Evolutionary conservation across 2,797 vertebrate genomes (phyloP), one percentile per base, ranked within the genome.

Genomic region (Brachymystax lenok): DNA sequence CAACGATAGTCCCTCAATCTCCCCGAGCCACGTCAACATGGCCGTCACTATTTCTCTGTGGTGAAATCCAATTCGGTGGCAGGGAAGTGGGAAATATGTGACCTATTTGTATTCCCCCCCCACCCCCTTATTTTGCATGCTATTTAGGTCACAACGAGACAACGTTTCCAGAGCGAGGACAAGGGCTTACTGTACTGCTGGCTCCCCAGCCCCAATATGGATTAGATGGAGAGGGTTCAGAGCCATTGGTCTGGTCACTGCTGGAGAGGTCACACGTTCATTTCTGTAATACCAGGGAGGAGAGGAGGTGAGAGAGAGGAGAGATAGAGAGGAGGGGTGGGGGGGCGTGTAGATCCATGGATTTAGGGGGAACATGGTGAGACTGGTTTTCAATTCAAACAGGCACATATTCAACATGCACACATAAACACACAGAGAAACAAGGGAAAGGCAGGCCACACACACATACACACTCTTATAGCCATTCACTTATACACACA

Each of bases 131-230:
- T 91, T 85, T 87, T 87, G 28, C 86, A 81, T 74, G 75, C 93
- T 91, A 94, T 94, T 91, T 92, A 92, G 93, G 93, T 93, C 93
- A 93, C 1, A 2, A 71, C 69, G 75, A 84, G 80, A 88, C 83
- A 80, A 17, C 12, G 27, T 88, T 89, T 89, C 88, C 83, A 81
- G 83, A 86, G 86, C 80, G 73, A 81, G 80, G 83, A 80, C 14
- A 79, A 81, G 80, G 84, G 88, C 85, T 92, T 90, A 88, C 79
- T 88, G 86, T 88, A 85, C 21, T 86, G 84, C 86, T 87, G 86
- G 80, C 80, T 78, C 84, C 80, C 81, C 79, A 64, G 77, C 59
- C 73, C 76, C 67, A 5, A 87, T 88, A 87, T 89, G 90, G 92
- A 93, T 94, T 93, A 92, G 87, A 86, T 89, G 89, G 86, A 92